Conservation (phyloP, 2,888 invertebrate species). For the Creontiades dilutus region DNA sequence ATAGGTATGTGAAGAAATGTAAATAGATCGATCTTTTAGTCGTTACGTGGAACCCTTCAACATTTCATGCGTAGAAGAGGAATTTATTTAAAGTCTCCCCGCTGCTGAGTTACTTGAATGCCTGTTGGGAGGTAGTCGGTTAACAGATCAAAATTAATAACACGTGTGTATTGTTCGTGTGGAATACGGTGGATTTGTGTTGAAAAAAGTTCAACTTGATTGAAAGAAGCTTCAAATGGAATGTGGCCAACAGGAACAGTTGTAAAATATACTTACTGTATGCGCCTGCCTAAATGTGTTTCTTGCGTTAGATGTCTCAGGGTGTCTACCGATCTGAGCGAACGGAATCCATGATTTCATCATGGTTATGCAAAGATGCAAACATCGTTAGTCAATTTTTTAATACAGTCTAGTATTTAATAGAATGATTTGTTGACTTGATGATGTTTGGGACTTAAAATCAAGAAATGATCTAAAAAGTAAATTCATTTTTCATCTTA, state of each 20-base stretch:
- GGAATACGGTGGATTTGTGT: neutral
- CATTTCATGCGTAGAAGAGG: slow-evolving; percentile 24
- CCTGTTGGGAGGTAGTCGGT: too few species aligned
- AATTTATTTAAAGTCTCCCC: neutral
- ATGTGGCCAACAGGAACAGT: neutral
- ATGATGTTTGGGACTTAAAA: too few species aligned
- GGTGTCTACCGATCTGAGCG: too few species aligned
- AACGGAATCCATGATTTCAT: too few species aligned
- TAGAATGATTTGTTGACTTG: too few species aligned
- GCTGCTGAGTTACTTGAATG: too few species aligned
- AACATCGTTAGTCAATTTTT: too few species aligned
- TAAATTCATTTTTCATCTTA: too few species aligned
- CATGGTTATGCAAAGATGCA: too few species aligned
- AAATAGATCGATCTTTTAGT: neutral
- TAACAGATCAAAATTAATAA: too few species aligned
- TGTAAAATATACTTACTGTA: slow-evolving; percentile 2
- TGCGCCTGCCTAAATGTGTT: slow-evolving; percentile 41
- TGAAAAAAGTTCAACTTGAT: slow-evolving; percentile 17
- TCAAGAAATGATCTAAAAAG: too few species aligned
- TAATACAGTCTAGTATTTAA: too few species aligned
- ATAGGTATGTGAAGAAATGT: slow-evolving; percentile 14
- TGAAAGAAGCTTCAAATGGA: slow-evolving; percentile 4
- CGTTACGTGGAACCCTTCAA: slow-evolving; percentile 2
- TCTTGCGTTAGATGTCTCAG: neutral
- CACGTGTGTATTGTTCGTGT: neutral